Conservation (phyloP, 2,113 vertebrate species). For the Melospiza melodia region DNA sequence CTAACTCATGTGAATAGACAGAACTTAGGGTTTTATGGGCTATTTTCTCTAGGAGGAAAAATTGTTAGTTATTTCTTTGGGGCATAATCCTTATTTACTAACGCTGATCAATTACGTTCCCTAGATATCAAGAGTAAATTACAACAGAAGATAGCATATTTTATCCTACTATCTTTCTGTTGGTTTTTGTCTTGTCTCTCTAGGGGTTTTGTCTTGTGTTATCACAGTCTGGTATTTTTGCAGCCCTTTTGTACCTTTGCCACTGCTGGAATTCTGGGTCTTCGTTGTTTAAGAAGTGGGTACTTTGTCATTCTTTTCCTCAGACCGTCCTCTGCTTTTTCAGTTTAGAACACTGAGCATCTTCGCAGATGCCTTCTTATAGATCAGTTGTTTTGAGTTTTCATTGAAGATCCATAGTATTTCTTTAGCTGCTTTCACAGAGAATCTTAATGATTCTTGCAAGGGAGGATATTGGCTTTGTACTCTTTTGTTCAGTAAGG, state of each 20-base stretch:
- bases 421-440: not conserved
- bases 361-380: not conserved
- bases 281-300: not conserved
- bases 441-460: not conserved
- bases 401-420: not conserved
- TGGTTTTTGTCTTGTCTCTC: not conserved
- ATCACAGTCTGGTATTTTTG: not conserved
- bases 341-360: not conserved
- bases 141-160: not conserved
- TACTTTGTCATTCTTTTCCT: not conserved
- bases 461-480: not conserved
- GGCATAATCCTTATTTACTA: not conserved
- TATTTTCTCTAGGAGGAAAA: not conserved
- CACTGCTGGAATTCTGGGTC: not conserved
- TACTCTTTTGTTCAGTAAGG: not conserved
- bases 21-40: not conserved
- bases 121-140: not conserved
- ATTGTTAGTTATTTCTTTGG: not conserved
- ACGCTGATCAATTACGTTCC: not conserved
- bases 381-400: not conserved
- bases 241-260: not conserved
- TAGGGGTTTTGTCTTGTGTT: not conserved
- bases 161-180: not conserved
- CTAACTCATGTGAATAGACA: not conserved
- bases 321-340: not conserved